Evolutionary conservation across 2,113 vertebrate genomes (phyloP).

Genomic region (Thermophis baileyi): DNA sequence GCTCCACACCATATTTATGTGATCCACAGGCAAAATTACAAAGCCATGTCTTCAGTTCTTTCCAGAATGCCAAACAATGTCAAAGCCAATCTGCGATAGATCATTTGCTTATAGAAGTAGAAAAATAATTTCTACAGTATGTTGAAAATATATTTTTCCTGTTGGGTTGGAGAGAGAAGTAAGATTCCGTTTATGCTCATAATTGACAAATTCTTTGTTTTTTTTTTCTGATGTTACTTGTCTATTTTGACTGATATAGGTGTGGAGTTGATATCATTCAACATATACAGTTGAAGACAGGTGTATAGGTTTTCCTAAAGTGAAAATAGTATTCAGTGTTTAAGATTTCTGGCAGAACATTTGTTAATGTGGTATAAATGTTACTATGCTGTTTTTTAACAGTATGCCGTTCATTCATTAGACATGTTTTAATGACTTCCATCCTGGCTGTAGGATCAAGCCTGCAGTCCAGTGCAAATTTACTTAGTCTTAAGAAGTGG

Average conservation of each 20-base stretch:
- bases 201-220: neutral
- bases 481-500: neutral
- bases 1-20: neutral
- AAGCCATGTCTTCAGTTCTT: neutral
- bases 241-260: neutral
- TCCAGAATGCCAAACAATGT: neutral
- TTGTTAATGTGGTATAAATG: neutral
- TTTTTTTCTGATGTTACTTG: neutral
- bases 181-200: neutral
- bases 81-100: neutral
- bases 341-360: neutral
- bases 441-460: neutral
- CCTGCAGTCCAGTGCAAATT: neutral
- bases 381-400: neutral
- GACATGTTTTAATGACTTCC: neutral
- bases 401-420: neutral
- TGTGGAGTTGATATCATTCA: neutral
- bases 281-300: neutral
- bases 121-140: neutral
- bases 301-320: neutral
- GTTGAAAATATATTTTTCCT: neutral
- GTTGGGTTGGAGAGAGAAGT: neutral
- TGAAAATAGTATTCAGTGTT: neutral
- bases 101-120: neutral
- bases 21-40: neutral